Conservation (phyloP, 2,888 invertebrate genomes). For the Philaethria dido region DNA sequence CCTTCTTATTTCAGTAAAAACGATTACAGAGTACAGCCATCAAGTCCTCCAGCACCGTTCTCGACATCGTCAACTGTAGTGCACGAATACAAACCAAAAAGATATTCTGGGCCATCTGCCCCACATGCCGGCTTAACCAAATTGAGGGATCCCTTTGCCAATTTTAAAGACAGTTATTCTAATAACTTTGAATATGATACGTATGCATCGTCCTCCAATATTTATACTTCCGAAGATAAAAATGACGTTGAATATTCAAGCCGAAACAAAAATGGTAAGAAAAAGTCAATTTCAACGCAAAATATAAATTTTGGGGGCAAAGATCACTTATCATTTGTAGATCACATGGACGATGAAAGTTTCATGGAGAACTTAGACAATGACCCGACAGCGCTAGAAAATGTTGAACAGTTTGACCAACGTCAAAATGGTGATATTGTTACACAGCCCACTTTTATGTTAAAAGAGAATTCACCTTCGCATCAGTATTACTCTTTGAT, state of each 20-base stretch:
- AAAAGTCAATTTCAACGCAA: constrained; percentile 75
- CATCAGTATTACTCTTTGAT: constrained; percentile 70
- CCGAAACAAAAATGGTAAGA: constrained; percentile 60
- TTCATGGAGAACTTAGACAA: constrained; percentile 48
- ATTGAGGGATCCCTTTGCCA: constrained; percentile 62
- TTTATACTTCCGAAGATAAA: constrained; percentile 59
- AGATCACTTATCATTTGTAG: constrained; percentile 66
- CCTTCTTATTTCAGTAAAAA: constrained; percentile 55
- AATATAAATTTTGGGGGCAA: constrained; percentile 73
- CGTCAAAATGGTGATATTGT: constrained; percentile 51
- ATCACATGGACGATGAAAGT: constrained; percentile 63
- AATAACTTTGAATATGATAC: constrained; percentile 70
- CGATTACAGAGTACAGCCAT: constrained; percentile 59
- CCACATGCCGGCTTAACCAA: constrained; percentile 55
- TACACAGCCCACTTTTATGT: constrained; percentile 61
- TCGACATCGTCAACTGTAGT: constrained; percentile 68
- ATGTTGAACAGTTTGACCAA: constrained; percentile 56
- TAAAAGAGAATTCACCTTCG: constrained; percentile 65
- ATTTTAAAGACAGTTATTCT: constrained; percentile 64
- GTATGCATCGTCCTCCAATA: constrained; percentile 67
- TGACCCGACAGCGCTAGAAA: constrained; percentile 60
- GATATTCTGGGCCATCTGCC: constrained; percentile 50
- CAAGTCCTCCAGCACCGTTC: constrained; percentile 63
- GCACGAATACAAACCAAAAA: constrained; percentile 70
- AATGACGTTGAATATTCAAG: constrained; percentile 52